These are phyloP conservation scores for Batillaria attramentaria DNA, from an alignment of 1,140 invertebrate genomes.

Conservation along the genomic window DNA sequence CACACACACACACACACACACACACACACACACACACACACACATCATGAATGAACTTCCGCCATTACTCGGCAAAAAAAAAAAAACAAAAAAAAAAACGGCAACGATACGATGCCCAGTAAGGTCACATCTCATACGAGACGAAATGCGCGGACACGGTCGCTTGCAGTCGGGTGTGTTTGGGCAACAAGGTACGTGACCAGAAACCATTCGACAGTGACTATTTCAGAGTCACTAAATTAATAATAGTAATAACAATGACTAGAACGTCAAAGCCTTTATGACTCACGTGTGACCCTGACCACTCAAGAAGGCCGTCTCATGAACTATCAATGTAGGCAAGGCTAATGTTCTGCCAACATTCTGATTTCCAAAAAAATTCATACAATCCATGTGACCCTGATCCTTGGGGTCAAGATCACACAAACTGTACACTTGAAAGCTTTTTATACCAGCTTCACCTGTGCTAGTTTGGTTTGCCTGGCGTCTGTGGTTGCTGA, in stretches of 20 bases:
- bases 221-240: not conserved
- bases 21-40: constrained; percentile 14
- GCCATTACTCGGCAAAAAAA: not conserved
- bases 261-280: not conserved
- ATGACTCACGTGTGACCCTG: not conserved
- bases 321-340: no score
- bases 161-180: not conserved
- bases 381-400: no score
- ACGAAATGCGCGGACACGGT: not conserved
- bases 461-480: no score
- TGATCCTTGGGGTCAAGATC: no score
- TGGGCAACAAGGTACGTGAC: not conserved
- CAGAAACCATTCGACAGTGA: not conserved
- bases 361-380: not conserved
- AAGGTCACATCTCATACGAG: no score
- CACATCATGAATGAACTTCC: not conserved
- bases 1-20: constrained; percentile 10
- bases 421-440: no score
- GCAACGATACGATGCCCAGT: no score
- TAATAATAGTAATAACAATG: no score
- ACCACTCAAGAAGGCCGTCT: not conserved
- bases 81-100: no score
- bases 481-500: no score
- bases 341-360: no score
- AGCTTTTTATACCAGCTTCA: no score